Conservation (phyloP, 1,140 invertebrate species). For the Cyphomyrmex costatus region DNA sequence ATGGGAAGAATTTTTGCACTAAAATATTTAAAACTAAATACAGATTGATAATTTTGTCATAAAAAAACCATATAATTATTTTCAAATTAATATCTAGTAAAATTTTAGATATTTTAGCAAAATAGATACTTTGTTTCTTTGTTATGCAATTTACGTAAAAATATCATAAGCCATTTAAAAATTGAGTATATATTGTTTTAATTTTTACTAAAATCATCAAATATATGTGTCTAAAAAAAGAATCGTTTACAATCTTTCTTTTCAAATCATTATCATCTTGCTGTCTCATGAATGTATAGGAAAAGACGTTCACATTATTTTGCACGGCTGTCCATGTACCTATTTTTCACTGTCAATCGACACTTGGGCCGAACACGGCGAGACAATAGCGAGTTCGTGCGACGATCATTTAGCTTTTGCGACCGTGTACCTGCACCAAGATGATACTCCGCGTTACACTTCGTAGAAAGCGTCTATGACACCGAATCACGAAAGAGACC, state of each 20-base stretch:
- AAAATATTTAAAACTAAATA: too few relatives aligned
- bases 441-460: slow-evolving; percentile 63
- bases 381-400: slow-evolving; percentile 74
- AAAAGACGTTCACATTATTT: slow-evolving; percentile 35
- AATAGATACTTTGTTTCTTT: too few relatives aligned
- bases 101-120: too few relatives aligned
- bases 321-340: slow-evolving; percentile 22
- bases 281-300: slow-evolving; percentile 1
- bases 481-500: slow-evolving; percentile 69
- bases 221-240: neutral
- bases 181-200: neutral
- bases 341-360: slow-evolving; percentile 49
- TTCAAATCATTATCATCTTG: neutral
- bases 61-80: too few relatives aligned
- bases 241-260: neutral
- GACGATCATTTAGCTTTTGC: slow-evolving; percentile 69
- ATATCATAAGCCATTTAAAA: slow-evolving; percentile 3
- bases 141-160: too few relatives aligned
- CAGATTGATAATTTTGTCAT: too few relatives aligned
- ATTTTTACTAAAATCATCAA: neutral
- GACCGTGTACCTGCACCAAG: slow-evolving; percentile 57
- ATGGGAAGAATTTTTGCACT: too few relatives aligned
- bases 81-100: too few relatives aligned
- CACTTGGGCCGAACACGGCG: slow-evolving; percentile 32
- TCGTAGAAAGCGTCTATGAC: slow-evolving; percentile 74